phyloP scores from a whole-genome alignment of 2,888 invertebrate genomes.

The Palloptera scutellata region DNA sequence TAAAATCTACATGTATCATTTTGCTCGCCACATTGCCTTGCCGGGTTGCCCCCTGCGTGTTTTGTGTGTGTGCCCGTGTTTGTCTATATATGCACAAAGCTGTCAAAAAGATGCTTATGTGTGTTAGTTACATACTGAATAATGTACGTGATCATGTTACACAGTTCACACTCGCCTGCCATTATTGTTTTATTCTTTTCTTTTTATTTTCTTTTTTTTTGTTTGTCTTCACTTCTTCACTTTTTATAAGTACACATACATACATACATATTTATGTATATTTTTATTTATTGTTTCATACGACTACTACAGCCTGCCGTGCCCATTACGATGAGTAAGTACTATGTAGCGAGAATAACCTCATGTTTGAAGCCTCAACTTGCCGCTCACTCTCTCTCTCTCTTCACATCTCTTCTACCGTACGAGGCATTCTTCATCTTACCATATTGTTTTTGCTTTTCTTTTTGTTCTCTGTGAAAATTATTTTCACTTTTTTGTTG shows the following conservation, averaged over 20 bases:
- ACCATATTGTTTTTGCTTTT: neutral
- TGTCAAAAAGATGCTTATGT: too few relatives aligned
- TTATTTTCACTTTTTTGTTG: neutral
- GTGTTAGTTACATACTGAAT: slow-evolving; percentile 19
- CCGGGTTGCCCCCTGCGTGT: too few relatives aligned
- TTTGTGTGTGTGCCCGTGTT: too few relatives aligned
- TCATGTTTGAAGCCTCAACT: too few relatives aligned
- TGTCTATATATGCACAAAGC: too few relatives aligned
- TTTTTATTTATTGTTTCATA: too few relatives aligned
- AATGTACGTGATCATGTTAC: slow-evolving; percentile 36
- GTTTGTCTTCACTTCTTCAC: neutral
- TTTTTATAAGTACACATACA: too few relatives aligned
- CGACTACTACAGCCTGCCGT: too few relatives aligned
- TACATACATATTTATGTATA: too few relatives aligned
- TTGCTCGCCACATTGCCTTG: too few relatives aligned
- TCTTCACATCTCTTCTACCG: neutral
- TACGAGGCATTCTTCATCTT: neutral
- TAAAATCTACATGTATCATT: too few relatives aligned
- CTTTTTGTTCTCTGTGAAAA: neutral
- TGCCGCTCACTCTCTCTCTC: neutral
- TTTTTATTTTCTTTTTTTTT: slow-evolving; percentile 12
- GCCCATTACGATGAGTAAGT: neutral
- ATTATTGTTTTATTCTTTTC: neutral
- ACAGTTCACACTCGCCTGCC: slow-evolving; percentile 32
- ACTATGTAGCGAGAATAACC: too few relatives aligned